Evolutionary conservation across 2,113 vertebrate species (phyloP), one percentile per base, ranked within the genome.

Genomic region (Serinus canaria): DNA sequence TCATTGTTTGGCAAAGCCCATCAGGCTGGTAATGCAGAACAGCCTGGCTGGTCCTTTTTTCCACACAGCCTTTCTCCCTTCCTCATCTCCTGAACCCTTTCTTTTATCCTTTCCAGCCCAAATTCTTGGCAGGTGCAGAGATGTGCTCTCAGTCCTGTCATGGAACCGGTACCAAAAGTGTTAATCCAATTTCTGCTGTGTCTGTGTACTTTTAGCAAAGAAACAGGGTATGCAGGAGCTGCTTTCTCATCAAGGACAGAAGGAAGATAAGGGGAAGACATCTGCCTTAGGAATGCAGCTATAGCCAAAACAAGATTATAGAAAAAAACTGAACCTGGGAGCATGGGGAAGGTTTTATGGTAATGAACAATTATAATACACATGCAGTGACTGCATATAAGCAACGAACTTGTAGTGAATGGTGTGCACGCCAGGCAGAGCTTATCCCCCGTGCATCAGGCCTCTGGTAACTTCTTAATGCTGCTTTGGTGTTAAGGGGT

Each of bases 21-120:
- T 23, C 0, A 2, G 33, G 23, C 28, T 39, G 20, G 49, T 59
- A 49, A 73, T 0, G 0, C 39, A 50, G 56, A 33, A 58, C 17
- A 33, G 43, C 9, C 41, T 72, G 58, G 3, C 37, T 47, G 55
- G 22, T 70, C 24, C 11, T 25, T 78, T 76, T 68, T 74, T 43
- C 31, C 41, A 58, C 10, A 86, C 15, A 88, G 3, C 39, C 59
- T 33, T 78, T 82, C 35, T 74, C 25, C 33, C 17, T 76, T 75
- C 35, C 25, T 72, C 16, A 12, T 19, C 41, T 81, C 47, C 75
- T 69, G 20, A 25, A 30, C 10, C 59, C 31, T 47, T 62, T 59
- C 18, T 90, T 90, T 76, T 37, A 49, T 49, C 9, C 24, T 67
- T 87, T 84, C 72, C 30, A 55, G n/a, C 52, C 47, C 59, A 76